These are phyloP conservation scores for Anguilla anguilla DNA, from an alignment of 2,797 vertebrate genomes.

Conservation along the genomic window DNA sequence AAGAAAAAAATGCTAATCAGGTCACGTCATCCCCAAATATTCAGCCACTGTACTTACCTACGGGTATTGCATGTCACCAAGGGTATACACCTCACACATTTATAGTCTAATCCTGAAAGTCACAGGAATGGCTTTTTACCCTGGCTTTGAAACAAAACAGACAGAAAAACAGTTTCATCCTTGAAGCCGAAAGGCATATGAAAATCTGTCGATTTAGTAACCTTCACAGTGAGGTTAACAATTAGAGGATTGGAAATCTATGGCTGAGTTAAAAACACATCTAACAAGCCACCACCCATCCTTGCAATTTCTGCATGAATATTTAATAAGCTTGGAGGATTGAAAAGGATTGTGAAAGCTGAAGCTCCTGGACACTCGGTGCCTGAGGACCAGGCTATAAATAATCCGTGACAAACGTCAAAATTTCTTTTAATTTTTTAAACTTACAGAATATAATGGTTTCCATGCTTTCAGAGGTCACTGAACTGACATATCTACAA, in stretches of 20 bases:
- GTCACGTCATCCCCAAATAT: background rate
- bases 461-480: background rate
- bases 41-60: background rate
- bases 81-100: slow-evolving; percentile 19
- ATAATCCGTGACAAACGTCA: background rate
- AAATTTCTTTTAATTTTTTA: background rate
- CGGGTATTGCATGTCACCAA: background rate
- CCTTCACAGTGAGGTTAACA: slow-evolving; percentile 17
- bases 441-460: background rate
- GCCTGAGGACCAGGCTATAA: background rate
- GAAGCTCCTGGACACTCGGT: background rate
- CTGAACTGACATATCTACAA: background rate
- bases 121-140: background rate
- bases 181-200: background rate
- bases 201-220: background rate
- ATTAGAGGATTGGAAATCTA: background rate
- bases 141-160: slow-evolving; percentile 8
- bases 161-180: background rate
- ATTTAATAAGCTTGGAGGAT: background rate
- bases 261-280: background rate
- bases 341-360: background rate
- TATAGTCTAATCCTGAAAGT: background rate
- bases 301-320: background rate
- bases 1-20: background rate
- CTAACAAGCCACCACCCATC: background rate